Percentiles rank a stretch among this genome's conserved stretches.
Evolutionary conservation across 2,113 vertebrate genomes (phyloP).

Genomic region (Stegostoma tigrinum): DNA sequence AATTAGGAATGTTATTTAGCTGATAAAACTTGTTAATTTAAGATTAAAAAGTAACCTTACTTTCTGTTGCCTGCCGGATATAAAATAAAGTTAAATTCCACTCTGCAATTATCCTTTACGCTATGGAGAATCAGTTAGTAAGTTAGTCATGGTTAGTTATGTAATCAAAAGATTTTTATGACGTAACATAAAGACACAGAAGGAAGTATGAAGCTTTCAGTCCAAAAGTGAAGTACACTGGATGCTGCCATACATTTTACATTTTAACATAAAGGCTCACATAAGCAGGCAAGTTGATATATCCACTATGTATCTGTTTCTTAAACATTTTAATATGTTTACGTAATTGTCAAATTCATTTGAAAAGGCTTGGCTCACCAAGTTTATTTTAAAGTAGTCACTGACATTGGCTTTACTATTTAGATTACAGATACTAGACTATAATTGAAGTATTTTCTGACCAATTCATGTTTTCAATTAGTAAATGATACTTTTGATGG

Average conservation of each 20-base stretch:
- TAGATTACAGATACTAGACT: background rate
- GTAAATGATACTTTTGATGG: slow-evolving; percentile 79
- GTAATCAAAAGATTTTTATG: background rate
- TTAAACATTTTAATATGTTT: background rate
- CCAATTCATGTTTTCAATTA: background rate
- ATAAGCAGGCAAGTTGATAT: background rate
- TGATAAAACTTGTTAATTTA: background rate
- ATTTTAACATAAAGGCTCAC: background rate
- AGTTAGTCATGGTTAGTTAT: too few species aligned
- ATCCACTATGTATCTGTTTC: background rate
- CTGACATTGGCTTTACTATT: background rate
- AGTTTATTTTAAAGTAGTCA: background rate
- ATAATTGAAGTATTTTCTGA: background rate
- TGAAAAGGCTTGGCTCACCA: background rate
- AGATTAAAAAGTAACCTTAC: background rate
- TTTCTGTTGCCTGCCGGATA: background rate
- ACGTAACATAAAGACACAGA: background rate
- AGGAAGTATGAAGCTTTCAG: background rate
- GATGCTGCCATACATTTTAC: background rate
- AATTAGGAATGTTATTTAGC: background rate
- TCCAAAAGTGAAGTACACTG: background rate
- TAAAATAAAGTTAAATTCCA: background rate
- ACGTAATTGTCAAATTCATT: background rate
- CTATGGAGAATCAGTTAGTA: background rate
- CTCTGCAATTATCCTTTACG: background rate